phyloP scores from a whole-genome alignment of 2,113 vertebrate genomes.

The Corythornis vintsioides region DNA sequence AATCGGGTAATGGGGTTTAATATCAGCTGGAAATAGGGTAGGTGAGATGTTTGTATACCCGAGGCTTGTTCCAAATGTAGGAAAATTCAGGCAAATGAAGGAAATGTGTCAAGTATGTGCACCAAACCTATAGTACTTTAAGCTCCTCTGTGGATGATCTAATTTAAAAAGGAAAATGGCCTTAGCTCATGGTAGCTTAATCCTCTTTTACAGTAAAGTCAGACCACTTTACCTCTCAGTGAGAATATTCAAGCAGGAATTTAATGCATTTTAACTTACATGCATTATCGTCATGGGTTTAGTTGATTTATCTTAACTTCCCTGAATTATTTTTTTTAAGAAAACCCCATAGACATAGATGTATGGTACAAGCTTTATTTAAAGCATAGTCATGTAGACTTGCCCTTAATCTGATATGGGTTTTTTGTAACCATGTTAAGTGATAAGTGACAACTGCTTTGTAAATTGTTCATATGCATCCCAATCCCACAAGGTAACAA shows the following conservation, averaged over 20 bases:
- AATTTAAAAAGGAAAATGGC: constrained; percentile 42
- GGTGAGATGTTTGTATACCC: neutral
- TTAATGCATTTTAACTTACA: constrained; percentile 35
- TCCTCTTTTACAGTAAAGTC: constrained; percentile 42
- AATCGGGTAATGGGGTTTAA: neutral
- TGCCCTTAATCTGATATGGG: neutral
- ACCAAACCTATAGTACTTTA: neutral
- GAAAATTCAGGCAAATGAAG: neutral
- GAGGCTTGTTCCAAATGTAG: neutral
- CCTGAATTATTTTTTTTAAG: neutral
- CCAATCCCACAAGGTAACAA: neutral
- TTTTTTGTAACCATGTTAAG: neutral
- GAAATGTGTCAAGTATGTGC: neutral
- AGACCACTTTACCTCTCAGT: constrained; percentile 7
- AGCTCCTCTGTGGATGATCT: constrained; percentile 31
- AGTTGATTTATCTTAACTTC: constrained; percentile 32
- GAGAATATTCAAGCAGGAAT: neutral
- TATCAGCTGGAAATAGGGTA: neutral
- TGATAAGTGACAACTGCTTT: neutral
- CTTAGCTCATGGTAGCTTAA: constrained; percentile 49
- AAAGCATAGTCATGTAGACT: neutral
- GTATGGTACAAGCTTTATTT: neutral
- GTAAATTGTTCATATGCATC: neutral
- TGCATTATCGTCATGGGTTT: constrained; percentile 2
- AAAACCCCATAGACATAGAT: neutral